Base-by-base conservation (phyloP, 2,797 vertebrate genomes). In the Lepidocolaptes lacrymiger region DNA sequence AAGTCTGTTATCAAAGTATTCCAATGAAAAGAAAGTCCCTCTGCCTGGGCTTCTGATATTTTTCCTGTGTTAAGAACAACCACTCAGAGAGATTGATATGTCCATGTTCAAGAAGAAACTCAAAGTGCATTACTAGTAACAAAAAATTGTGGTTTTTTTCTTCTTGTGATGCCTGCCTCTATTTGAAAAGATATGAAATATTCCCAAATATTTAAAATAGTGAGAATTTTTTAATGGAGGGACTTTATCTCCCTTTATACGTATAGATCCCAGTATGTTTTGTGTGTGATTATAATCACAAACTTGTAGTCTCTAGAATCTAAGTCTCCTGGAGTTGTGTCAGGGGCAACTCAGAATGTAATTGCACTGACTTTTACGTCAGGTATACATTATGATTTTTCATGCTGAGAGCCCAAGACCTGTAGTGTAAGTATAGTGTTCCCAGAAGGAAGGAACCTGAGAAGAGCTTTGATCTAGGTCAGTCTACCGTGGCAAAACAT, bases 131-230 rank as follows among this genome's bases (percentile, higher is more conserved):
- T 79, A 32, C 10, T 83, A 79, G n/a, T 71, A 66, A 68, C 37
- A 71, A 62, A 27, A 17, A 48, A 8, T 7, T 56, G 8, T 20
- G 9, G 0, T 30, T 34, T 58, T 49, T 69, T 69, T 16, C 8
- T 66, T 36, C 18, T 83, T 77, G 44, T 78, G 14, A 37, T 71
- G 24, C 7, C 9, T 67, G 21, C 32, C 66, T 88, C 20, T 80
- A 1, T 62, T 43, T 91, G 30, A 27, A 92, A 93, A 72, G 36
- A 58, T 21, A 26, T 51, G 3, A 93, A 69, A 66, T 89, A 58
- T 87, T 94, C 79, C n/a, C 8, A 69, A 46, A 58, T 46, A 48
- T 63, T 92, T 92, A 36, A 63, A 93, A 63, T 10, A 16, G 37
- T 36, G 48, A 68, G 34, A 71, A 36, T 61, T 32, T 28, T 41